Evolutionary conservation across 2,888 invertebrate species (phyloP).

Genomic region (Euplagia quadripunctaria): DNA sequence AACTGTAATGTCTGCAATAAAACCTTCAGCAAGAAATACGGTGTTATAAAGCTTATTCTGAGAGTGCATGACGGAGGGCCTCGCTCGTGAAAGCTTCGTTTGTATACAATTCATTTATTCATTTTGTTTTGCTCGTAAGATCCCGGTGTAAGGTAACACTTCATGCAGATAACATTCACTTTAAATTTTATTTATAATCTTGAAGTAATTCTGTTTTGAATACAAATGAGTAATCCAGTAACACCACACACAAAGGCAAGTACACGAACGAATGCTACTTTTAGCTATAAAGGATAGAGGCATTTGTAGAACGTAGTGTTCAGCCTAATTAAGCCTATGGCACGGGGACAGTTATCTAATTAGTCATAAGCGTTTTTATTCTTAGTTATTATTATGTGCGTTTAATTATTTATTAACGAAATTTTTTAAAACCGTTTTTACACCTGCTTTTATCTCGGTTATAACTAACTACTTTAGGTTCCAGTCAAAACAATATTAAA

Average conservation of each 20-base stretch:
- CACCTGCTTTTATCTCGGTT: not conserved
- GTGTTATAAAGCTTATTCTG: conserved; percentile 38
- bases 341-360: not conserved
- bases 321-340: no score
- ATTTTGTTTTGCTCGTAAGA: conserved; percentile 47
- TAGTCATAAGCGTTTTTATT: not conserved
- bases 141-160: conserved; percentile 51
- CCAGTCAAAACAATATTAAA: not conserved
- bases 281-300: no score
- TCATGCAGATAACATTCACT: conserved; percentile 42
- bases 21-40: conserved; percentile 48
- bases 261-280: not conserved
- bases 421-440: not conserved
- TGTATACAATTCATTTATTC: conserved; percentile 43
- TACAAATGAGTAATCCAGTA: conserved; percentile 21
- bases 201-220: conserved; percentile 26
- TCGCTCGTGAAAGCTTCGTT: conserved; percentile 21
- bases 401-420: not conserved
- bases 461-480: not conserved
- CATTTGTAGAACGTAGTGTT: not conserved
- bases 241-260: not conserved
- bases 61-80: conserved; percentile 24
- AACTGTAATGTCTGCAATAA: conserved; percentile 47
- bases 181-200: conserved; percentile 34
- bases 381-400: no score